Percentiles rank a stretch among this genome's conserved stretches.
Evolutionary conservation across 2,113 vertebrate genomes (phyloP).

Genomic region (Reinhardtius hippoglossoides): DNA sequence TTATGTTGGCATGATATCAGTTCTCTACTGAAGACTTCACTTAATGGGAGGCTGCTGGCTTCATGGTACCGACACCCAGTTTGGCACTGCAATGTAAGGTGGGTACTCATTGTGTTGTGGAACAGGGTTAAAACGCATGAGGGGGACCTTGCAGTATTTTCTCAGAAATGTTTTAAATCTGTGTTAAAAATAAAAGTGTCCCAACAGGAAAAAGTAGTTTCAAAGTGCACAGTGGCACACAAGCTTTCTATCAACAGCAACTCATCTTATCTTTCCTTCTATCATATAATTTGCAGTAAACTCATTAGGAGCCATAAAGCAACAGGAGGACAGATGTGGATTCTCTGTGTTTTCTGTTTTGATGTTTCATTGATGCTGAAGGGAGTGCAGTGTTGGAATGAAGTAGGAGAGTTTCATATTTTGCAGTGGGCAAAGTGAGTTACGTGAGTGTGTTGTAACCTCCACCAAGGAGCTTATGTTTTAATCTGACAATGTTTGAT

Average conservation of each 20-base stretch:
- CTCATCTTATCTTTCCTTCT: conserved; percentile 32
- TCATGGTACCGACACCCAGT: background rate
- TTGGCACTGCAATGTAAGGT: conserved; percentile 28
- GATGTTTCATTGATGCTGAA: background rate
- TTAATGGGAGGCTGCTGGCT: conserved; percentile 4
- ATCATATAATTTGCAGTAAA: background rate
- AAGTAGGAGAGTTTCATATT: no score
- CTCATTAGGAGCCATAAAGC: conserved; percentile 16
- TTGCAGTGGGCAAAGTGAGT: no score
- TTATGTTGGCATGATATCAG: background rate
- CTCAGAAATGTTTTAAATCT: background rate
- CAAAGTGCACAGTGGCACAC: background rate
- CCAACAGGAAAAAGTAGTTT: background rate
- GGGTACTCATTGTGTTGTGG: conserved; percentile 5
- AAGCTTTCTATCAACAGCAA: conserved; percentile 12
- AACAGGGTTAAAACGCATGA: background rate
- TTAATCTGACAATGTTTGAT: no score
- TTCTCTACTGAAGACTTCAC: conserved; percentile 5
- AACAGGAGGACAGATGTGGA: background rate
- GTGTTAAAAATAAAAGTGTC: background rate
- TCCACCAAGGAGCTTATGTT: no score
- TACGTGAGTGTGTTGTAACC: no score
- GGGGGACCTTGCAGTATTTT: background rate
- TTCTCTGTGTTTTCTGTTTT: background rate
- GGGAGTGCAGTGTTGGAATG: background rate